A percentile compares a stretch with the other conserved stretches of the same genome.
These are phyloP conservation scores for Heliothis peltigera DNA, from an alignment of 2,888 invertebrate species.

Conservation along the genomic window DNA sequence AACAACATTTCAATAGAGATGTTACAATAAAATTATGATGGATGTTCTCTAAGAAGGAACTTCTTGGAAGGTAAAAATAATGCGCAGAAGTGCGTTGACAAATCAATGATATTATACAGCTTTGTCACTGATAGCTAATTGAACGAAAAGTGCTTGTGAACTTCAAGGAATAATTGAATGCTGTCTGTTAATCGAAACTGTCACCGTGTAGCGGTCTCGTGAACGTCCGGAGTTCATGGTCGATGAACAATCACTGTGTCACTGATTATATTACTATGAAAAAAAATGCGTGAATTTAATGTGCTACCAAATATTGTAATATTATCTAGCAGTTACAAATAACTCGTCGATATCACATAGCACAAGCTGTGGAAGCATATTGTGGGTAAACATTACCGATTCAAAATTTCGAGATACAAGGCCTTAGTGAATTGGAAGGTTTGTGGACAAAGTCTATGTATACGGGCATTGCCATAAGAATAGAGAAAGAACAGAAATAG, in stretches of 20 bases:
- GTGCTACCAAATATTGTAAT: background rate
- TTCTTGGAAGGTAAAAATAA: background rate
- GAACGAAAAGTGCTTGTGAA: too few species aligned
- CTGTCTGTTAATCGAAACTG: conserved; percentile 18
- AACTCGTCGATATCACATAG: background rate
- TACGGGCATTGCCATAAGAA: too few species aligned
- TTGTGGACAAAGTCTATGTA: too few species aligned
- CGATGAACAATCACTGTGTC: conserved; percentile 35
- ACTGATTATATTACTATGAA: conserved; percentile 18
- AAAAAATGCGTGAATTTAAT: conserved; percentile 7
- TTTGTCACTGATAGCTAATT: background rate
- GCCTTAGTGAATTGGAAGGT: too few species aligned
- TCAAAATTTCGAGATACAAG: too few species aligned
- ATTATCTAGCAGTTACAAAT: background rate
- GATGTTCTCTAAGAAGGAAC: background rate
- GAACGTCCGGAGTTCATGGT: conserved; percentile 36
- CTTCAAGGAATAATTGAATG: conserved; percentile 2
- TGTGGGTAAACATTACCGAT: too few species aligned
- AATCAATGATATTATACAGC: background rate
- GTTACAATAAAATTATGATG: too few species aligned
- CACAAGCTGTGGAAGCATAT: too few species aligned
- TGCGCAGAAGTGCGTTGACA: background rate
- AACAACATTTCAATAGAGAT: too few species aligned
- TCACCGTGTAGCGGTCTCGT: conserved; percentile 10
- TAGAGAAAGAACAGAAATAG: too few species aligned